phyloP scores from a whole-genome alignment of 1,140 invertebrate genomes.

The Lordiphosa collinella region DNA sequence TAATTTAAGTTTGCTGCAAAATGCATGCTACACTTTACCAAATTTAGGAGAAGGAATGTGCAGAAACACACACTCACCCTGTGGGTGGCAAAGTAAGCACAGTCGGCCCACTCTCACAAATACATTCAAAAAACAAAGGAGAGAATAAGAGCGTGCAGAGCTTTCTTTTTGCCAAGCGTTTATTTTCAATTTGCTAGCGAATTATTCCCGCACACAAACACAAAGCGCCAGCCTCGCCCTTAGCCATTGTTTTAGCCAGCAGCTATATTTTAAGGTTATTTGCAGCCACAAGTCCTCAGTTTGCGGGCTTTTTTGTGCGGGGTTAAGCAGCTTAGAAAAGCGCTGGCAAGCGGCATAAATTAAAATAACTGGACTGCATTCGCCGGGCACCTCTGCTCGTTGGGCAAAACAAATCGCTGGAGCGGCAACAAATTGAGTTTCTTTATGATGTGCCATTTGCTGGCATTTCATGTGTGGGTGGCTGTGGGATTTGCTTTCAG shows the following conservation, averaged over 20 bases:
- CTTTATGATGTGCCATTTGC: conserved; percentile 74
- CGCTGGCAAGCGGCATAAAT: conserved; percentile 65
- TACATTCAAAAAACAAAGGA: too few species aligned
- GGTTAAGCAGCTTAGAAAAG: conserved; percentile 68
- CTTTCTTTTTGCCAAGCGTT: conserved; percentile 52
- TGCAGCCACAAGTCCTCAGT: conserved; percentile 29
- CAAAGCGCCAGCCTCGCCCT: conserved; percentile 25
- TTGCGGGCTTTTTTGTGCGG: conserved; percentile 30
- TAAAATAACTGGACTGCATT: conserved; percentile 38
- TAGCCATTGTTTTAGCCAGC: conserved; percentile 67
- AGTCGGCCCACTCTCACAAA: too few species aligned
- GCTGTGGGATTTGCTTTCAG: too few species aligned
- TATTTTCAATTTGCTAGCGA: conserved; percentile 75
- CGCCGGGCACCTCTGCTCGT: conserved; percentile 43
- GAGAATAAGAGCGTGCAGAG: conserved; percentile 55
- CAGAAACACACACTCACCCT: background rate
- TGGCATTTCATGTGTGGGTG: conserved; percentile 29
- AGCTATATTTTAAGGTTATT: conserved; percentile 73
- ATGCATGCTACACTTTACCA: conserved; percentile 87
- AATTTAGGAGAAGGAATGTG: conserved; percentile 82
- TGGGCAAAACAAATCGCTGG: conserved; percentile 74
- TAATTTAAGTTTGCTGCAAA: conserved; percentile 79
- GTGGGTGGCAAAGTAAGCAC: too few species aligned
- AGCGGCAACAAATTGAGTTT: conserved; percentile 76
- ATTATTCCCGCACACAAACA: conserved; percentile 47